These are phyloP conservation scores for Leptopterna dolabrata DNA, from an alignment of 2,888 invertebrate genomes.

Conservation along the genomic window DNA sequence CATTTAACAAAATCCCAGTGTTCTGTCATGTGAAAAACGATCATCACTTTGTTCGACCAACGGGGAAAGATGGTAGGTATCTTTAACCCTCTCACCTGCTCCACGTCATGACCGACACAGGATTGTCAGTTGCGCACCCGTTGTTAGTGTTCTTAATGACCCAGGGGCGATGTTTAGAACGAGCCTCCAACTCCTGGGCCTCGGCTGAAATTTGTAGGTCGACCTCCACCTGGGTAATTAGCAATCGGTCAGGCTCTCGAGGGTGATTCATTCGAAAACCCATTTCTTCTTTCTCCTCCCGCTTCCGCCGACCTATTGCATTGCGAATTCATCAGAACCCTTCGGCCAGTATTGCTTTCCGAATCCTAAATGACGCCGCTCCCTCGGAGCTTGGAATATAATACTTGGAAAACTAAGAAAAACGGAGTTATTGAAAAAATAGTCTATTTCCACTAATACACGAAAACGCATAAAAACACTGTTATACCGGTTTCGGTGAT, in stretches of 20 bases:
- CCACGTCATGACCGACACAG: background rate
- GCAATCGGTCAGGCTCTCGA: background rate
- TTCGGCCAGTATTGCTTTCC: background rate
- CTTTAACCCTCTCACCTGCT: background rate
- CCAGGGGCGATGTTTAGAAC: background rate
- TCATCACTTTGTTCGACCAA: no score
- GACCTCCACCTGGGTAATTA: background rate
- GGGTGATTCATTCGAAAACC: background rate
- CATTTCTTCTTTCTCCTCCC: background rate
- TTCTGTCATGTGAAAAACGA: no score
- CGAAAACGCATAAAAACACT: no score
- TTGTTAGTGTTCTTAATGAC: background rate
- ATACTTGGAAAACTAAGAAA: background rate
- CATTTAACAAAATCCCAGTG: no score
- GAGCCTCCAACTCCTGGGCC: background rate
- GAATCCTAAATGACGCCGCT: background rate
- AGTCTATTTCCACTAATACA: no score
- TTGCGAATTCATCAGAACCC: background rate
- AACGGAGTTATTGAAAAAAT: no score
- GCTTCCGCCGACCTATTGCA: background rate
- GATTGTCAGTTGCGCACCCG: background rate
- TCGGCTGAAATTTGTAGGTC: background rate
- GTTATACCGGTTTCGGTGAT: no score
- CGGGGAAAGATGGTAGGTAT: background rate
- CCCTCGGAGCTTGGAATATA: background rate